phyloP scores from a whole-genome alignment of 2,113 vertebrate genomes.

The Stegastes partitus region DNA sequence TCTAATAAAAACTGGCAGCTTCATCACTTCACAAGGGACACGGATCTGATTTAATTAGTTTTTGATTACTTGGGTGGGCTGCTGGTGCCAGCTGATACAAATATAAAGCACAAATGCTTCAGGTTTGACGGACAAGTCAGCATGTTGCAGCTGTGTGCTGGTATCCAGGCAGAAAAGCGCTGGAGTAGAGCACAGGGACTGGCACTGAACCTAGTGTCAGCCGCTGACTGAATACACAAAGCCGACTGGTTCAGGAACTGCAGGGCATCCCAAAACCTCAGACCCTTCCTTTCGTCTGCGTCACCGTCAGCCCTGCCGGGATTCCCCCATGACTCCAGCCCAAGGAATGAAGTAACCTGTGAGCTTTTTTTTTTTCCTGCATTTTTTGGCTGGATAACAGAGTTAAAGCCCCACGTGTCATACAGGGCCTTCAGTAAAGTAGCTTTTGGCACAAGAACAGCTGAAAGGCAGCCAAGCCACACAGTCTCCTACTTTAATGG shows the following conservation, averaged over 20 bases:
- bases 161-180: slow-evolving; percentile 72
- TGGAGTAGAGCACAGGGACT: slow-evolving; percentile 32
- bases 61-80: slow-evolving; percentile 32
- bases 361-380: slow-evolving; percentile 42
- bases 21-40: background rate
- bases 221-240: slow-evolving; percentile 28
- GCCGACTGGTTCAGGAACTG: slow-evolving; percentile 26
- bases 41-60: slow-evolving; percentile 47
- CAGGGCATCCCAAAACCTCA: slow-evolving; percentile 59
- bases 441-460: slow-evolving; percentile 80
- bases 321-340: slow-evolving; percentile 76
- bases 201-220: slow-evolving; percentile 1
- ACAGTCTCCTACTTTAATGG: slow-evolving; percentile 37
- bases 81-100: slow-evolving; percentile 27
- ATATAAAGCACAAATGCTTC: slow-evolving; percentile 62
- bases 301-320: slow-evolving; percentile 66
- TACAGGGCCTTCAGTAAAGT: slow-evolving; percentile 65
- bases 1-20: slow-evolving; percentile 27
- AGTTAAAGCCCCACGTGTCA: slow-evolving; percentile 56
- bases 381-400: slow-evolving; percentile 77
- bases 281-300: slow-evolving; percentile 51
- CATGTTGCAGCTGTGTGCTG: slow-evolving; percentile 55
- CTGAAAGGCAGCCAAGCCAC: slow-evolving; percentile 81
- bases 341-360: slow-evolving; percentile 74
- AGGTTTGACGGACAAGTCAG: slow-evolving; percentile 57